Evolutionary conservation across 2,113 vertebrate genomes (phyloP), one percentile per base, ranked within the genome.

Genomic region (Gallinago jamesoni): DNA sequence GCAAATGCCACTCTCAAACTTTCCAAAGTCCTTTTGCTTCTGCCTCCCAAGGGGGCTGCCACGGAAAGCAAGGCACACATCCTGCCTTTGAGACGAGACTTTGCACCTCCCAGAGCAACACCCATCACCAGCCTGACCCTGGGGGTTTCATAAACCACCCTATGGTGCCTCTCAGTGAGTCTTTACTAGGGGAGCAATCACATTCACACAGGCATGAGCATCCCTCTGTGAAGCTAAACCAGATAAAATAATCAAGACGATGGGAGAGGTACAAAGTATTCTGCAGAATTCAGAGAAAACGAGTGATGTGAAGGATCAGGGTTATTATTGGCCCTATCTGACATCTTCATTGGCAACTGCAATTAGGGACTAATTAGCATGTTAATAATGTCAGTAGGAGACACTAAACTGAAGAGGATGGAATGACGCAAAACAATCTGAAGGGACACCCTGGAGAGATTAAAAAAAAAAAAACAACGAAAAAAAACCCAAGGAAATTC

Each of bases 321-420:
- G 39, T 25, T 59, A 84, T 52, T 55, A 89, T 64, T 76, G 35
- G 73, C 66, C 69, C 48, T 83, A 24, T 52, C 60, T 94, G 88
- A 96, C 64, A 76, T 95, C 94, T 96, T 96, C 69, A 96, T 95
- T 56, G 37, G 45, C 66, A 52, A 59, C 14, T 81, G 48, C 89
- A 92, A 33, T 87, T 81, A 79, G 66, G 66, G 80, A 52, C 62
- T 95, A 79, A 97, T 94, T 92, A 96, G 84, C 76, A 87, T 53
- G 48, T 89, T 96, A 95, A 89, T 89, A 88, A 89, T 69, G 37
- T 78, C 89, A 79, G 9, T 16, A 79, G 63, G 66, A 93, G 78
- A 68, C 76, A 92, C 95, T 91, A 96, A 89, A 95, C 48, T 43
- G 53, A 27, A 89, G 50, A 89, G 33, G 41, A 70, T 41, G 60